phyloP scores from a whole-genome alignment of 2,888 invertebrate species.

The Holacanthella duospinosa region DNA sequence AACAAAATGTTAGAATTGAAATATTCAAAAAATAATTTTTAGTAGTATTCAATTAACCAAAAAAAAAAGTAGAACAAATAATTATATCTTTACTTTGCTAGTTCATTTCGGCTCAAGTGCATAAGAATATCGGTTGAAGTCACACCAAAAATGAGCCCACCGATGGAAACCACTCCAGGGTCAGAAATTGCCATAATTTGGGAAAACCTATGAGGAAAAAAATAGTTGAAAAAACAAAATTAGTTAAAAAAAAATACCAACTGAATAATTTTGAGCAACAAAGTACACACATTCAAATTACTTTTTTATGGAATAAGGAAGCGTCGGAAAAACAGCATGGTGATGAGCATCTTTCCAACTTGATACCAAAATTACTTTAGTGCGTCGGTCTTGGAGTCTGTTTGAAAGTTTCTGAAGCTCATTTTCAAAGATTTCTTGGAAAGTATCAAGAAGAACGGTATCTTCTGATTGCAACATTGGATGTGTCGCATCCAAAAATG shows the following conservation, averaged over 20 bases:
- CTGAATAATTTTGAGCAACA: neutral
- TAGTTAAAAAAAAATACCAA: no score
- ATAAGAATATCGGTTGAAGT: conserved; percentile 75
- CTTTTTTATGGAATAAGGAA: conserved; percentile 49
- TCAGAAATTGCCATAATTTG: conserved; percentile 65
- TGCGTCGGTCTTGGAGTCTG: conserved; percentile 43
- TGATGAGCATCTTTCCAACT: conserved; percentile 68
- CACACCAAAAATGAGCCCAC: conserved; percentile 63
- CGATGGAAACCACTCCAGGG: conserved; percentile 65
- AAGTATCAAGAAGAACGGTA: conserved; percentile 54
- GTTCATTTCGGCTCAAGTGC: conserved; percentile 69
- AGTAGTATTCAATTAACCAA: no score
- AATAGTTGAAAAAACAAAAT: neutral
- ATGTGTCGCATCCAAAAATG: conserved; percentile 66
- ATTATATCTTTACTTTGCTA: conserved; percentile 52
- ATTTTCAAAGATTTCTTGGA: conserved; percentile 62
- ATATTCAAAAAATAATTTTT: neutral
- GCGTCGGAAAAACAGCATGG: conserved; percentile 71
- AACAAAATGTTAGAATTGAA: neutral
- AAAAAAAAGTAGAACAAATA: no score
- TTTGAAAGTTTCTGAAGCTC: conserved; percentile 56
- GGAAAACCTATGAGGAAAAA: conserved; percentile 35
- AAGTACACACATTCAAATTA: neutral
- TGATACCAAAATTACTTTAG: conserved; percentile 63
- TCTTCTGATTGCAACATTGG: conserved; percentile 49